Evolutionary conservation across 2,797 vertebrate genomes (phyloP).

Genomic region (Poecilia velifera): DNA sequence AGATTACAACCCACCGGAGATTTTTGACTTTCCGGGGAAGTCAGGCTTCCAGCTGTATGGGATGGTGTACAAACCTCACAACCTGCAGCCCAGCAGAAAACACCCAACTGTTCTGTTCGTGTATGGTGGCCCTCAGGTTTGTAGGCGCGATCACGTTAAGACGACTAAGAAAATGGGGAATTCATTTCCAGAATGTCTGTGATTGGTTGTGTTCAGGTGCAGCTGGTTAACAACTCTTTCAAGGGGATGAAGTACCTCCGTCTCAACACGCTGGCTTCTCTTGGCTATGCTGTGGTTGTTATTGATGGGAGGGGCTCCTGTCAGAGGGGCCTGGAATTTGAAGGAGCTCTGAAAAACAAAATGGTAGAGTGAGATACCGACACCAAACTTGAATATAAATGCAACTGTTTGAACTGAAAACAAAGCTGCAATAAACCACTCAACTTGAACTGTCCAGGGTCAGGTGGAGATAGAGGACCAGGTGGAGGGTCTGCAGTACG

Average conservation of each 20-base stretch:
- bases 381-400: background rate
- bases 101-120: conserved; percentile 96
- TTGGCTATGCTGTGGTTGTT: conserved; percentile 95
- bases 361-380: conserved; percentile 83
- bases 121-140: conserved; percentile 96
- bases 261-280: conserved; percentile 92
- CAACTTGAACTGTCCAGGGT: conserved; percentile 78
- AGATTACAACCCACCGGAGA: conserved; percentile 94
- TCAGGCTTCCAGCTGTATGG: conserved; percentile 92
- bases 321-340: conserved; percentile 94
- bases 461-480: conserved; percentile 99
- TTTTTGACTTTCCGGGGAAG: conserved; percentile 92
- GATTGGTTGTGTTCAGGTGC: conserved; percentile 81
- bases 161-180: background rate
- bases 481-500: conserved; percentile 94
- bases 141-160: conserved; percentile 10
- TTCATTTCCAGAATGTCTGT: background rate
- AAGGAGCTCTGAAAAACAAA: conserved; percentile 96
- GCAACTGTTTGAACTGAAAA: background rate
- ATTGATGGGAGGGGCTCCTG: conserved; percentile 96
- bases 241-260: conserved; percentile 97
- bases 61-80: conserved; percentile 97
- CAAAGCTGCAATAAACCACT: background rate
- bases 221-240: conserved; percentile 97
- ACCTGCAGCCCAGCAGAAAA: conserved; percentile 90